These are phyloP conservation scores for Herpetotheres cachinnans DNA, from an alignment of 2,113 vertebrate genomes.

Conservation along the genomic window DNA sequence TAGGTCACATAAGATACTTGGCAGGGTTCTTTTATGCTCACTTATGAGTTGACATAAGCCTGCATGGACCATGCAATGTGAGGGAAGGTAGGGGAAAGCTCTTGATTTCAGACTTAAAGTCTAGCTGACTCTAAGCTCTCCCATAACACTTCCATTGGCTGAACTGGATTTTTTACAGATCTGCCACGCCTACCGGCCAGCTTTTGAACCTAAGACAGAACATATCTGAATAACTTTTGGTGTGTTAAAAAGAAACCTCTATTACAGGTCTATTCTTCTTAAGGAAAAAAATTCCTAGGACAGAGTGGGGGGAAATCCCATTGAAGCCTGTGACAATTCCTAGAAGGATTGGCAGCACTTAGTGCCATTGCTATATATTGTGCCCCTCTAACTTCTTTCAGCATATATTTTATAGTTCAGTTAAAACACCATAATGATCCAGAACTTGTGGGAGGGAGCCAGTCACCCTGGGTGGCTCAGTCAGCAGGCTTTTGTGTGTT, in stretches of 20 bases:
- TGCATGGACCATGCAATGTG: rapidly evolving
- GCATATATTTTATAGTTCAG: neutral
- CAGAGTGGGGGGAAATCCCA: neutral
- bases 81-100: neutral
- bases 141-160: neutral
- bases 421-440: neutral
- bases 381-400: neutral
- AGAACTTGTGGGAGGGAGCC: neutral
- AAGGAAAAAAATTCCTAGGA: neutral
- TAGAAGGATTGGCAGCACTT: neutral
- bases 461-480: neutral
- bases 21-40: neutral
- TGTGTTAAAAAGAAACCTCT: neutral
- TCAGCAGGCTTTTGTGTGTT: neutral
- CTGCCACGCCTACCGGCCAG: neutral
- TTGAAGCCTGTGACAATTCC: neutral
- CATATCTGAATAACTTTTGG: neutral
- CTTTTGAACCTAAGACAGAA: neutral
- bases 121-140: neutral
- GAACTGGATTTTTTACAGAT: neutral
- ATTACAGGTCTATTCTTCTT: neutral
- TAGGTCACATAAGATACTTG: neutral
- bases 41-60: neutral
- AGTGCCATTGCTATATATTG: neutral
- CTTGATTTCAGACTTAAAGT: neutral